Conservation (phyloP, 2,888 invertebrate species). For the Campoplex nolae region DNA sequence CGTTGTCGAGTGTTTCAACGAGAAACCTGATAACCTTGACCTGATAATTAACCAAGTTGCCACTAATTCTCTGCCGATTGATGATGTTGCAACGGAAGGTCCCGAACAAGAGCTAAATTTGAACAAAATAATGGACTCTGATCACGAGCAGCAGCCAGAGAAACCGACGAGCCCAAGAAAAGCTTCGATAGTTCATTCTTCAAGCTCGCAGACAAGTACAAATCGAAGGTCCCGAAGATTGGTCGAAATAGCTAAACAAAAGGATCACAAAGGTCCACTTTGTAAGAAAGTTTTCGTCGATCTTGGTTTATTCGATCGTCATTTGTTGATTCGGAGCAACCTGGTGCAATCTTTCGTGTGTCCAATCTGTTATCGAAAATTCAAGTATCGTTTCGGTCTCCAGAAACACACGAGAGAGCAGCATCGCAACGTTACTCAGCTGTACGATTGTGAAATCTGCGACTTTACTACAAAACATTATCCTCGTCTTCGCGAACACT, state of each 20-base stretch:
- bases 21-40: background rate
- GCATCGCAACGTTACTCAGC: slow-evolving; percentile 66
- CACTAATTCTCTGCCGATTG: background rate
- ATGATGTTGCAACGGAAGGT: background rate
- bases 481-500: slow-evolving; percentile 64
- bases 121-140: background rate
- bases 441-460: slow-evolving; percentile 65
- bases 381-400: slow-evolving; percentile 67
- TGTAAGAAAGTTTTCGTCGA: slow-evolving; percentile 1
- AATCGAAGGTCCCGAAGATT: background rate
- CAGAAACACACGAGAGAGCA: slow-evolving; percentile 66
- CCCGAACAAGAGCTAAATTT: background rate
- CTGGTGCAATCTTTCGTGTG: slow-evolving; percentile 64
- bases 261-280: background rate
- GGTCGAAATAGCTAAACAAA: background rate
- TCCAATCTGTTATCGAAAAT: slow-evolving; percentile 68
- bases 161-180: background rate
- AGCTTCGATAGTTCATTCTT: background rate
- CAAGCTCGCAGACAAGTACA: background rate
- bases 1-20: background rate
- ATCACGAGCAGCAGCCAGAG: background rate
- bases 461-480: slow-evolving; percentile 65
- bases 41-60: slow-evolving; percentile 10
- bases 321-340: slow-evolving; percentile 56
- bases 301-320: slow-evolving; percentile 13